Evolutionary conservation across 2,888 invertebrate genomes (phyloP), one percentile per base, ranked within the genome.

Genomic region (Parochlus steinenii): DNA sequence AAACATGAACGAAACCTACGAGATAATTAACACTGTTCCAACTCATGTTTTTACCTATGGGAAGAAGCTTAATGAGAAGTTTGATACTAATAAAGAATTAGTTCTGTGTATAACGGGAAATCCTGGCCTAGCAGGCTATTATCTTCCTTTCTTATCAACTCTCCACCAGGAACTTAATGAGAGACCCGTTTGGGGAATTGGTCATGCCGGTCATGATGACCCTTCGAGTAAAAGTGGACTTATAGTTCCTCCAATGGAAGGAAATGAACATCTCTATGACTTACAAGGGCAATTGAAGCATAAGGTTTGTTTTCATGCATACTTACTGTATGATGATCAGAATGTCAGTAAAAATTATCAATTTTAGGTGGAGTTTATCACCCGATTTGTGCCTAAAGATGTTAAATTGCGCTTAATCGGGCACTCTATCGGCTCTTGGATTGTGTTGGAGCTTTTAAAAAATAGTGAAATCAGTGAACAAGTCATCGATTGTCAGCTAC

Each of bases 401-500:
- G 70, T 75, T n/a, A 74, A 67, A 51, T 54, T 93, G 25, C 77
- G 86, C 54, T 58, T 92, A 24, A 67, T 92, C 45, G 89, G 85
- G 3, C 92, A 93, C 63, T 92, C 92, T 1, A 83, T 92, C 48
- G 93, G 93, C 4, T 69, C 78, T 34, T 86, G 87, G 71, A 73
- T 89, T 48, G 67, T 74, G 41, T 51, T 87, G 38, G 75, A 87
- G 50, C 52, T 86, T 31, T 50, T 83, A 18, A 66, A 75, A 43
- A 58, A 71, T 42, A 59, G 66, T 5, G 51, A 59, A 19, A 55
- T 80, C 47, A 54, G 64, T 46, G 47, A 58, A 18, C 64, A 64
- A 45, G 52, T 79, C 22, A 55, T 61, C n/a, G 71, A 73, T 43
- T 64, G 71, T 40, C 78, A 78, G 55, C 58, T 89, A 42, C 56